Evolutionary conservation across 2,797 vertebrate genomes (phyloP), one percentile per base, ranked within the genome.

Genomic region (Phrynocephalus forsythii): DNA sequence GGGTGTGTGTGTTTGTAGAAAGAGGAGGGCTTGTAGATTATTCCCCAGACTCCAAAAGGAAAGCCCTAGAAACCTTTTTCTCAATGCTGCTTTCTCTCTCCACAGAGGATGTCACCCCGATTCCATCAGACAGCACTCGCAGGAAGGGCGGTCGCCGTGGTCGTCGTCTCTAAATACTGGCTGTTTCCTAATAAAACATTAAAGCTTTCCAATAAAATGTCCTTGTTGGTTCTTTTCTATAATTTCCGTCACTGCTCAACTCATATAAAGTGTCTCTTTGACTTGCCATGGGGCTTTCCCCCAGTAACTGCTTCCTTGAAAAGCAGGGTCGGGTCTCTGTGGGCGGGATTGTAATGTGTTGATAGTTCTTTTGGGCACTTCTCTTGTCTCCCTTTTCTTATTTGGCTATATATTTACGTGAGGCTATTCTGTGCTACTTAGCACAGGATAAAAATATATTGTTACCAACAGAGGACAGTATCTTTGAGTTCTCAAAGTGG

Each of bases 111-210:
- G 98, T 99, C 89, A 99, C 99, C 78, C 99, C 99, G 69, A 99
- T 99, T 94, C 99, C 99, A 0, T 99, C 99, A 0, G 99, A 99
- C 97, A 99, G 99, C 28, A 99, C 99, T 93, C 97, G 98, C 96
- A 98, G 99, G 95, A 99, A 99, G 98, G 99, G 99, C 0, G 99
- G 99, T 89, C 99, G 98, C 66, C 98, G 99, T 63, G 98, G 99
- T 91, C 98, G 98, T 90, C 98, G 98, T 96, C 98, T 99, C 97
- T 99, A 97, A 97, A 94, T 93, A 90, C n/a, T 1, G 91, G 38
- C 91, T 90, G 90, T 91, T 93, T 91, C 88, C 90, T 92, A 91
- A 93, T 77, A 30, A 95, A 30, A 95, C 94, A 99, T 98, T 99
- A 99, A 99, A 98, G 86, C 90, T 95, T 76, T 95, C 89, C 89